phyloP scores from a whole-genome alignment of 2,797 vertebrate species.

The Artibeus jamaicensis region DNA sequence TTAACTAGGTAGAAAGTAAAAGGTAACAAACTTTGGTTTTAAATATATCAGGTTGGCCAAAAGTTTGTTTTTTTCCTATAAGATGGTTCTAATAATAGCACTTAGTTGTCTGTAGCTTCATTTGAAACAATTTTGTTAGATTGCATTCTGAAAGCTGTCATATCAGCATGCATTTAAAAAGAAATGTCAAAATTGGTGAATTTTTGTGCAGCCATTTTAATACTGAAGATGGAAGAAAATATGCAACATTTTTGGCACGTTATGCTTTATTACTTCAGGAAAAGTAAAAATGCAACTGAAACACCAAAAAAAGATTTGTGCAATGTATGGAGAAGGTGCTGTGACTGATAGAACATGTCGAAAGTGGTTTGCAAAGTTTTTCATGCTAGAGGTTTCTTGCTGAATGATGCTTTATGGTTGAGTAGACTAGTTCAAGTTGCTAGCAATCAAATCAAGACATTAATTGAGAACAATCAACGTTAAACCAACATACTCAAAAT shows the following conservation, averaged over 20 bases:
- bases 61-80: not conserved
- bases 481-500: not conserved
- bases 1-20: slow-evolving; percentile 4
- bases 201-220: not conserved
- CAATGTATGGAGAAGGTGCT: not conserved
- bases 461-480: not conserved
- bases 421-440: not conserved
- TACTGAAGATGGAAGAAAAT: not conserved
- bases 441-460: not conserved
- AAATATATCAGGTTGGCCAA: not conserved
- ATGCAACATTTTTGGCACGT: not conserved
- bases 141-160: not conserved
- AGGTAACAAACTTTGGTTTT: not conserved
- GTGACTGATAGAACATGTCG: not conserved
- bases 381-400: not conserved
- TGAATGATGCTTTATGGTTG: too few species aligned
- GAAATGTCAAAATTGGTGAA: not conserved
- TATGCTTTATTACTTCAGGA: not conserved
- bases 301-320: not conserved
- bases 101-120: not conserved
- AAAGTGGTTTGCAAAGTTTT: not conserved
- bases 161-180: not conserved
- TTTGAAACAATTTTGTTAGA: not conserved
- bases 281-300: not conserved
- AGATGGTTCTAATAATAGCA: not conserved